phyloP scores from a whole-genome alignment of 2,113 vertebrate species.

The Coptodon rendalli region DNA sequence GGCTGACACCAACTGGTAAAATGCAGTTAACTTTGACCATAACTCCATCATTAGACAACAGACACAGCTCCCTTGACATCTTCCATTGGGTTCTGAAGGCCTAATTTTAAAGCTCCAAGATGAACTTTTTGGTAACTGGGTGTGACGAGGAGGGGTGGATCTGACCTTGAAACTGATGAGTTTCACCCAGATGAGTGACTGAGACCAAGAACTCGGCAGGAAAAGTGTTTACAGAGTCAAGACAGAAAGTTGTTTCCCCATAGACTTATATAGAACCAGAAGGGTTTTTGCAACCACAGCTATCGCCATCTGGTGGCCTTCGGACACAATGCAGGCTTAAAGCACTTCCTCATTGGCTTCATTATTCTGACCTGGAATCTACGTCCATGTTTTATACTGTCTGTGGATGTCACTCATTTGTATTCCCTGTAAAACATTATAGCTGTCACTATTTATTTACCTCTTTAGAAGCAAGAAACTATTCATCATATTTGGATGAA shows the following conservation, averaged over 20 bases:
- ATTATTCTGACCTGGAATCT: neutral
- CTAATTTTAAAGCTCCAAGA: neutral
- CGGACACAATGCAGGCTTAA: neutral
- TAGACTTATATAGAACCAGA: neutral
- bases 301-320: neutral
- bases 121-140: neutral
- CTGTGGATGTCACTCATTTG: neutral
- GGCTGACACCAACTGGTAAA: neutral
- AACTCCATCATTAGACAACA: neutral
- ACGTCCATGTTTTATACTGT: neutral
- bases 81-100: neutral
- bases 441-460: neutral
- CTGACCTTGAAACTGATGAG: neutral
- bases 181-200: neutral
- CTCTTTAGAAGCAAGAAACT: neutral
- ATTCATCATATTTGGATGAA: neutral
- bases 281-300: neutral
- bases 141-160: neutral
- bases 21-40: neutral
- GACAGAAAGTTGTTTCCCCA: neutral
- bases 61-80: neutral
- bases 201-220: neutral
- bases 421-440: neutral
- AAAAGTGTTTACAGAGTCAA: neutral
- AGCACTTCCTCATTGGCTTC: neutral